Evolutionary conservation across 1,140 invertebrate species (phyloP).

Genomic region (Achroia grisella): DNA sequence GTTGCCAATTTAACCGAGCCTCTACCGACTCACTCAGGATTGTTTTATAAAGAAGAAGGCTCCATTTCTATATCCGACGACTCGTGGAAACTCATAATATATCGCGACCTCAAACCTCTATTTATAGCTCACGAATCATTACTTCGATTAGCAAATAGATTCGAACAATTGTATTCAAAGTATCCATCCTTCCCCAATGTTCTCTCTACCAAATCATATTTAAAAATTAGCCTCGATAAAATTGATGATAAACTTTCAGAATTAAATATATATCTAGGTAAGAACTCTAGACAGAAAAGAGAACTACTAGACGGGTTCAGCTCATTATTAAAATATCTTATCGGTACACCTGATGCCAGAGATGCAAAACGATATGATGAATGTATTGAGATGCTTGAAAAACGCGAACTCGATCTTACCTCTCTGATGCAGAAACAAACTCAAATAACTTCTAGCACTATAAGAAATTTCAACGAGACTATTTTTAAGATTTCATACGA

Average conservation of each 20-base stretch:
- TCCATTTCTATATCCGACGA: too few relatives aligned
- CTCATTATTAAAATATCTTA: conserved; percentile 36
- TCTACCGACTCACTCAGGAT: too few relatives aligned
- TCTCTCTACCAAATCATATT: too few relatives aligned
- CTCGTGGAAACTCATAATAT: too few relatives aligned
- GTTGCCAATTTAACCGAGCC: too few relatives aligned
- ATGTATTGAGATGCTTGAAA: conserved; percentile 22
- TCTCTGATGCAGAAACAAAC: conserved; percentile 14
- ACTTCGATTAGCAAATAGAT: conserved; percentile 11
- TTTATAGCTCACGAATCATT: too few relatives aligned
- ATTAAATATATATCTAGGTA: conserved; percentile 8
- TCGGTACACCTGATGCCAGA: conserved; percentile 29
- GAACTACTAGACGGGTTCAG: conserved; percentile 31
- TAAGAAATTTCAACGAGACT: conserved; percentile 21
- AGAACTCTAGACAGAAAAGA: conserved; percentile 9
- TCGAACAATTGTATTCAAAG: too few relatives aligned
- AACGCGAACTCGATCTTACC: conserved; percentile 16
- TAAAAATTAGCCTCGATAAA: too few relatives aligned
- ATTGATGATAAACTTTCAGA: conserved; percentile 9
- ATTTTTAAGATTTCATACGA: conserved; percentile 21
- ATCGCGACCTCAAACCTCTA: too few relatives aligned
- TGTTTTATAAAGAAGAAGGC: too few relatives aligned
- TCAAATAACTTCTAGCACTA: conserved; percentile 18
- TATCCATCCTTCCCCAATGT: too few relatives aligned
- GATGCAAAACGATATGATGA: conserved; percentile 21